phyloP scores from a whole-genome alignment of 1,140 invertebrate species.

The Potamilus streckersoni region DNA sequence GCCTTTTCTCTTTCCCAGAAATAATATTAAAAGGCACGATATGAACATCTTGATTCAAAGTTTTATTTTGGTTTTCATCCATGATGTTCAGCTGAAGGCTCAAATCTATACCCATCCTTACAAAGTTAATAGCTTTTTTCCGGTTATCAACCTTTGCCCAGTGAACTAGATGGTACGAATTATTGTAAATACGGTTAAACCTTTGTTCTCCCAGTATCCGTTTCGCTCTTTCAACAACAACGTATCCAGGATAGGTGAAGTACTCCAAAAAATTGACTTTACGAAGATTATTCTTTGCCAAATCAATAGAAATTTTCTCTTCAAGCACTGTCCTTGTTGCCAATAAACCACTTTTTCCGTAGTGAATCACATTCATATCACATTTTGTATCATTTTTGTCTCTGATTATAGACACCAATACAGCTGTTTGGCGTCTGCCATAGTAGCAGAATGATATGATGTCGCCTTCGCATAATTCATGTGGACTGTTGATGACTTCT shows the following conservation, averaged over 20 bases:
- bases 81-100: no score
- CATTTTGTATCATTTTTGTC: background rate
- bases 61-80: no score
- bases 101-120: no score
- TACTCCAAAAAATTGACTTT: background rate
- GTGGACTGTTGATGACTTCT: background rate
- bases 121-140: no score
- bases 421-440: conserved; percentile 6
- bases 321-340: conserved; percentile 16
- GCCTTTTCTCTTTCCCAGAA: conserved; percentile 2
- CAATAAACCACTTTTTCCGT: background rate
- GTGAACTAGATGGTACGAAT: conserved; percentile 9
- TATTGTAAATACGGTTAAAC: conserved; percentile 3
- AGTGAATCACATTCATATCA: conserved; percentile 9
- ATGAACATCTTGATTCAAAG: no score
- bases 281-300: background rate
- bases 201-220: conserved; percentile 7
- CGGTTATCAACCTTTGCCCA: conserved; percentile 21
- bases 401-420: conserved; percentile 7
- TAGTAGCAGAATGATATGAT: conserved; percentile 9
- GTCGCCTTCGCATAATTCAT: conserved; percentile 7
- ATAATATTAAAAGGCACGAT: no score
- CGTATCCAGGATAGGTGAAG: conserved; percentile 2
- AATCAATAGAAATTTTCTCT: conserved; percentile 9
- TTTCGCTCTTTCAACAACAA: conserved; percentile 17